These are phyloP conservation scores for Ophonus ardosiacus DNA, from an alignment of 2,888 invertebrate genomes.

Conservation along the genomic window DNA sequence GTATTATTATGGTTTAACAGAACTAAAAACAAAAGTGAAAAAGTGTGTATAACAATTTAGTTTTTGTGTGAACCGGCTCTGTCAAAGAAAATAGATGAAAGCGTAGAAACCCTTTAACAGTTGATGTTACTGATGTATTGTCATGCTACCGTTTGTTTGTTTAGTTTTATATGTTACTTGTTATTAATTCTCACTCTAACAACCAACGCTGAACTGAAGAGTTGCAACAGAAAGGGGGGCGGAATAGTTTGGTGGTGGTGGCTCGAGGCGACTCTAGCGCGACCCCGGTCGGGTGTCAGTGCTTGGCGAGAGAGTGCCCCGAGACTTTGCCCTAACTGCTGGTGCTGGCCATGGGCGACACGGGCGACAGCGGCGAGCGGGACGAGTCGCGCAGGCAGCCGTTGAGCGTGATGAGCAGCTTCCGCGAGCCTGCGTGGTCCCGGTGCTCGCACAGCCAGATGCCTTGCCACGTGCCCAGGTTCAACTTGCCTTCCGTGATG, in stretches of 20 bases:
- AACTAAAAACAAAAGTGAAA: too few species aligned
- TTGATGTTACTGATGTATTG: too few species aligned
- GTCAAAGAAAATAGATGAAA: too few species aligned
- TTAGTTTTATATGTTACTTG: too few species aligned
- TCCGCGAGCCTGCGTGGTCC: slow-evolving; percentile 95
- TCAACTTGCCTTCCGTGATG: slow-evolving; percentile 96
- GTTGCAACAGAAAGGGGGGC: too few species aligned
- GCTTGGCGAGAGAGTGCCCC: slow-evolving; percentile 76
- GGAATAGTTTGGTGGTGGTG: too few species aligned
- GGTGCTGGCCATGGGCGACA: slow-evolving; percentile 91
- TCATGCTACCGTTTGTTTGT: too few species aligned
- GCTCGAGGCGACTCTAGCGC: slow-evolving; percentile 71
- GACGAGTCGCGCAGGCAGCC: slow-evolving; percentile 93
- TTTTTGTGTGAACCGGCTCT: too few species aligned
- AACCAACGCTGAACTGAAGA: neutral
- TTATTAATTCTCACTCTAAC: neutral
- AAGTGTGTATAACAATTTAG: too few species aligned
- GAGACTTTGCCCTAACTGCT: slow-evolving; percentile 91
- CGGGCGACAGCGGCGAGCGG: slow-evolving; percentile 91
- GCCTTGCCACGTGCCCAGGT: slow-evolving; percentile 98
- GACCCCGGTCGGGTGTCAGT: slow-evolving; percentile 72
- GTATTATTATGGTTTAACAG: too few species aligned
- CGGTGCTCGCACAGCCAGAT: slow-evolving; percentile 99
- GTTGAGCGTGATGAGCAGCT: slow-evolving; percentile 89
- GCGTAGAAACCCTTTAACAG: too few species aligned